Evolutionary conservation across 1,140 invertebrate species (phyloP), one percentile per base, ranked within the genome.

Genomic region (Stratiolaelaps scimitus): DNA sequence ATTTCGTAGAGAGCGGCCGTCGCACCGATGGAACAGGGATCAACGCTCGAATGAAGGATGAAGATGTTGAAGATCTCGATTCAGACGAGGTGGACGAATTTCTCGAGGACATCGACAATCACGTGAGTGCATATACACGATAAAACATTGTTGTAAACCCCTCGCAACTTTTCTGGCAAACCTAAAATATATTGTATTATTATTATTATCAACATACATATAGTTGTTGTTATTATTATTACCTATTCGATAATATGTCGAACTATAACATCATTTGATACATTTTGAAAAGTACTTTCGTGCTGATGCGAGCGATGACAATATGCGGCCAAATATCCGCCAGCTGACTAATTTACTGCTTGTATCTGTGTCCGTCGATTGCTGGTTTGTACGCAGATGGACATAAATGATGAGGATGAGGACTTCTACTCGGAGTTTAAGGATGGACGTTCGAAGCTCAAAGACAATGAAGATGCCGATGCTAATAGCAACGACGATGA

Each of bases 381-480:
- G n/a, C n/a, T n/a, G n/a, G n/a, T n/a, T n/a, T n/a, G n/a, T 4
- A 45, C 29, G 2, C 19, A 56, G 65, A 20, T 40, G 47, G 65
- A 56, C 17, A 69, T 69, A 19, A 67, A 69, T 17, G 23, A 26
- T 23, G 53, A 60, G 71, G 71, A 72, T 45, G 71, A 72, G n/a
- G 75, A 75, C 7, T 71, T 71, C 45, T 69, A 71, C 43, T 69
- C 69, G 17, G 74, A 70, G 26, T 73, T 76, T 70, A 70, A 73
- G 47, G 70, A 69, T 46, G 70, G 69, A 60, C 68, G 87, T 68
- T 81, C 83, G n/a, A 85, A 89, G 76, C 75, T 90, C 65, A 69
- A 67, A 53, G 68, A 71, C 44, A 67, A 66, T 65, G 68, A 69
- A 15, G 72, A 71, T n/a, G 69, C 68, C 46, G 70, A 69, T 66